phyloP scores from a whole-genome alignment of 30 jellyfish, hydroid and myxozoan species.

The Chrysaora quinquecirrha region DNA sequence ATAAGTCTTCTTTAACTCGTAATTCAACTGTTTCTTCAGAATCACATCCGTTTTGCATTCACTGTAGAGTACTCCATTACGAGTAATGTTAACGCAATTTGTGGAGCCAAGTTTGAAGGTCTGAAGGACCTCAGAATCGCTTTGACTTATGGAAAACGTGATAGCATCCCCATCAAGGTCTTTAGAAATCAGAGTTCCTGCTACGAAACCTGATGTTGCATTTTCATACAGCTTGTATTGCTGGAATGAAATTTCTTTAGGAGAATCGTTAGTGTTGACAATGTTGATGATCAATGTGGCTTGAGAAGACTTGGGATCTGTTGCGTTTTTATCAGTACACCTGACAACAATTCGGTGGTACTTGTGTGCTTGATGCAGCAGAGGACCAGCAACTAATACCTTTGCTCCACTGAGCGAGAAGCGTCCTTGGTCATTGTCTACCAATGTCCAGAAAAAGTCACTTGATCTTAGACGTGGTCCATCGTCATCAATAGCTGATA shows the following conservation, averaged over 20 bases:
- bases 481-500: conserved; percentile 87
- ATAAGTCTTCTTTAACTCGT: conserved; percentile 55
- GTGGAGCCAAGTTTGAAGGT: conserved; percentile 50
- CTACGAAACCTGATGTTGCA: conserved; percentile 55
- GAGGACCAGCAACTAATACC: conserved; percentile 56
- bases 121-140: conserved; percentile 29
- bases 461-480: conserved; percentile 69
- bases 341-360: conserved; percentile 58
- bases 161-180: conserved; percentile 71
- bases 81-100: conserved; percentile 15
- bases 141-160: conserved; percentile 49
- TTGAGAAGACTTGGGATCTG: conserved; percentile 46
- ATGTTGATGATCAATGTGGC: conserved; percentile 33
- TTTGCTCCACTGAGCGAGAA: conserved; percentile 56
- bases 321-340: conserved; percentile 81
- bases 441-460: conserved; percentile 73
- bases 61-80: conserved; percentile 23
- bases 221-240: conserved; percentile 55
- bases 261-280: conserved; percentile 63
- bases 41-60: conserved; percentile 34
- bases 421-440: conserved; percentile 56
- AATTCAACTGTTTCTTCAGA: conserved; percentile 26
- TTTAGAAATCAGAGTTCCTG: conserved; percentile 62
- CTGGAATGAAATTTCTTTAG: conserved; percentile 39
- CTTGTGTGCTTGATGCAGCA: conserved; percentile 40